Evolutionary conservation across 2,888 invertebrate genomes (phyloP), one percentile per base, ranked within the genome.

Genomic region (Anticlea derivata): DNA sequence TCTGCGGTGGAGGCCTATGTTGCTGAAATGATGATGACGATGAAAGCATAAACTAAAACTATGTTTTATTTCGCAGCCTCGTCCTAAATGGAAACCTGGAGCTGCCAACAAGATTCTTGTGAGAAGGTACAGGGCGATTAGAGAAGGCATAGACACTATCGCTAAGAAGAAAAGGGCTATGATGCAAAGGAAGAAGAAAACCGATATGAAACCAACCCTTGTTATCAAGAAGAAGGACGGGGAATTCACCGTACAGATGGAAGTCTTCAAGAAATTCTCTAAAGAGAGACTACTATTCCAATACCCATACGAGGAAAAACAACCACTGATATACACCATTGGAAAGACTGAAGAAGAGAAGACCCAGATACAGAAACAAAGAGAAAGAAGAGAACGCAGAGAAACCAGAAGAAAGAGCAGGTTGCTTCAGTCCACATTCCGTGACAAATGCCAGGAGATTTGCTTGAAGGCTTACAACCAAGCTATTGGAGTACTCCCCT

Each of bases 391-490:
- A 63, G 84, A 86, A 47, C 80, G 89, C 0, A 75, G 88, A 41
- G 89, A 88, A 62, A 82, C 82, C 0, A 79, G 85, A 64, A 73
- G 87, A 51, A 90, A 88, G 64, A 78, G 79, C 60, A 69, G 81
- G 31, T 57, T 89, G 1, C 57, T 90, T 10, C 90, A 90, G 56
- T 86, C 88, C 7, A 83, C 86, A 6, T 90, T 90, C 55, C 75
- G 83, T 55, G 86, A 89, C 39, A 84, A 73, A 56, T 90, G 90
- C 60, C 88, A 88, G 65, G 90, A 90, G 60, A 90, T 90, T 56
- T 90, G 90, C 66, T 62, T 88, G 8, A 90, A 89, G 63, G 88
- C 90, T 5, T 90, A 89, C 54, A 86, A 89, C 61, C 89, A 89
- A 74, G 84, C 90, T 0, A 83, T 89, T 39, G 90, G 90, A 2